These are phyloP conservation scores for Sphenopsis melanotis DNA, from an alignment of 2,797 vertebrate species.

Conservation along the genomic window DNA sequence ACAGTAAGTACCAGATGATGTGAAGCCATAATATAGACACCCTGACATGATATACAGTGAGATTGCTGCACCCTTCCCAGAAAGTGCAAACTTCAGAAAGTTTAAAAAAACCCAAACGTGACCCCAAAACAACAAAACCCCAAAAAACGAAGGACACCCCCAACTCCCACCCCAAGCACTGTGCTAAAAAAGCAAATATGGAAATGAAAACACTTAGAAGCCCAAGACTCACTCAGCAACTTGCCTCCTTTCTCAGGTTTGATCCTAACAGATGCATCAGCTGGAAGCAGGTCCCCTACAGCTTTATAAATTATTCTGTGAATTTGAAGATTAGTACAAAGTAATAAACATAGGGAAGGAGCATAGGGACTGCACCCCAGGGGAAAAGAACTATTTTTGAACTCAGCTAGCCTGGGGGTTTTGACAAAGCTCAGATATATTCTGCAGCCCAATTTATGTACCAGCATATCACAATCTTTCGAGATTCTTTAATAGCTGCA, in stretches of 20 bases:
- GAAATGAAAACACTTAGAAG: not conserved
- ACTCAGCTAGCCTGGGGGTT: not conserved
- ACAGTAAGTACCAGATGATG: not conserved
- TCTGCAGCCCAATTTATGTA: slow-evolving; percentile 22
- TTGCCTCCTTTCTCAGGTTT: not conserved
- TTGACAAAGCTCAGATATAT: not conserved
- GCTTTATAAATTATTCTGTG: slow-evolving; percentile 9
- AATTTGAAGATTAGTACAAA: not conserved
- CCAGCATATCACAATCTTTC: slow-evolving; percentile 14
- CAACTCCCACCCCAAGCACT: not conserved
- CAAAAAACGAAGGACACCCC: not conserved
- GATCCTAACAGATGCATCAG: slow-evolving; percentile 30
- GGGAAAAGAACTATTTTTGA: not conserved
- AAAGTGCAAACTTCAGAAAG: not conserved
- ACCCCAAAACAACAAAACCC: not conserved
- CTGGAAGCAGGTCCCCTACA: slow-evolving; percentile 16
- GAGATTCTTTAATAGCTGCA: slow-evolving; percentile 59
- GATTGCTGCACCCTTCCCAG: not conserved
- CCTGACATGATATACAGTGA: not conserved
- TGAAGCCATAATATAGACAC: not conserved
- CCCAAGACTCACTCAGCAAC: not conserved
- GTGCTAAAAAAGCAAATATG: not conserved
- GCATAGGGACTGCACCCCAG: not conserved
- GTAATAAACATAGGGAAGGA: not conserved
- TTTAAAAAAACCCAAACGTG: not conserved